These are phyloP conservation scores for Diacarnus erythraeanus DNA, from an alignment of 37 sponge, comb jelly and placozoan species.

Conservation along the genomic window DNA sequence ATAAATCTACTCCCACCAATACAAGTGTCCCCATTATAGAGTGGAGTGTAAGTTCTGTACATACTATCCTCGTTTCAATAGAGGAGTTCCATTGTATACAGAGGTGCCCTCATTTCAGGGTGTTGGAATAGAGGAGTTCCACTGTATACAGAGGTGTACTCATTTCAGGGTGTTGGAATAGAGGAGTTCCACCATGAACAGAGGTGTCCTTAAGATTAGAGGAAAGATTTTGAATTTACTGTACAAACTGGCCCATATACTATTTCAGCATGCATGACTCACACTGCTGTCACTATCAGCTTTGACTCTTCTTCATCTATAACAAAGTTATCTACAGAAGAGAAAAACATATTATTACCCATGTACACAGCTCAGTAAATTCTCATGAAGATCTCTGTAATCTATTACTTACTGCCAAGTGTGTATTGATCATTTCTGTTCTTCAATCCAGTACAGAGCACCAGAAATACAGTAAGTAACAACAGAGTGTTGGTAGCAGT, in stretches of 20 bases:
- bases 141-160: too few species aligned
- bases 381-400: neutral
- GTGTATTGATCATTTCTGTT: neutral
- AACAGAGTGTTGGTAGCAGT: too few species aligned
- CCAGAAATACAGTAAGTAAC: too few species aligned
- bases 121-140: too few species aligned
- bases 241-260: neutral
- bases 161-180: too few species aligned
- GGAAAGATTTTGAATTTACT: too few species aligned
- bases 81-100: too few species aligned
- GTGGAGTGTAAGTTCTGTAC: neutral
- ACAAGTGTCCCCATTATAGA: neutral
- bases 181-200: too few species aligned
- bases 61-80: neutral
- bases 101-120: too few species aligned
- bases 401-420: neutral
- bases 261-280: neutral
- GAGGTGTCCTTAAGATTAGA: neutral
- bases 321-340: neutral
- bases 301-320: neutral
- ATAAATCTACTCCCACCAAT: too few species aligned
- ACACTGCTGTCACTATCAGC: neutral
- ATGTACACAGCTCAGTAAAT: too few species aligned
- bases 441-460: too few species aligned
- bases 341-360: neutral